phyloP scores from a whole-genome alignment of 2,113 vertebrate genomes.

The Gnathonemus echidnorhynchus region DNA sequence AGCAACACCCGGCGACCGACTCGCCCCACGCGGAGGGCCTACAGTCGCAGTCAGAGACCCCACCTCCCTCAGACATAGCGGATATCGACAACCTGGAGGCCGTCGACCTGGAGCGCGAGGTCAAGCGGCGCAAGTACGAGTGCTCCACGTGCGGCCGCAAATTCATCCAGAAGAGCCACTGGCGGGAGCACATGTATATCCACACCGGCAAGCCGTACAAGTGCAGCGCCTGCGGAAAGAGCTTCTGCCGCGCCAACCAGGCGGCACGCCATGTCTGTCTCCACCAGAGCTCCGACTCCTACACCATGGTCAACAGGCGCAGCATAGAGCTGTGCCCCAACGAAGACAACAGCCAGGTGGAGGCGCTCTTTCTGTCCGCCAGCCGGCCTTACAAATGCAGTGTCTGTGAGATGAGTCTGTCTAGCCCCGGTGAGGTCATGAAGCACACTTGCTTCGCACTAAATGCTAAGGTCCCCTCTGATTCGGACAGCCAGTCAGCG shows the following conservation, averaged over 20 bases:
- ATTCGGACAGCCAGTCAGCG: conserved; percentile 58
- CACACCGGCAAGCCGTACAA: conserved; percentile 83
- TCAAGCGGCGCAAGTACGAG: conserved; percentile 74
- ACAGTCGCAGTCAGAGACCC: conserved; percentile 67
- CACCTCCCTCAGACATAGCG: conserved; percentile 72
- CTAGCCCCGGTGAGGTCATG: conserved; percentile 72
- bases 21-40: conserved; percentile 69
- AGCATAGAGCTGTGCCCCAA: conserved; percentile 76
- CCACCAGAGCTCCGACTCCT: conserved; percentile 72
- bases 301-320: conserved; percentile 79
- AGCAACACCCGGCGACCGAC: conserved; percentile 69
- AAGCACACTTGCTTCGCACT: conserved; percentile 76
- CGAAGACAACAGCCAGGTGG: conserved; percentile 76
- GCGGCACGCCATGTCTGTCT: conserved; percentile 77
- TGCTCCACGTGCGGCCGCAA: conserved; percentile 79
- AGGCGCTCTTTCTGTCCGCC: conserved; percentile 71
- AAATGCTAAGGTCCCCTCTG: conserved; percentile 62
- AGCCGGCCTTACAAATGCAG: conserved; percentile 80
- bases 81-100: conserved; percentile 81
- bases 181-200: conserved; percentile 85
- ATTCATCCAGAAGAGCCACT: conserved; percentile 84
- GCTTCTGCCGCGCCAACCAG: conserved; percentile 79
- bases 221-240: conserved; percentile 79
- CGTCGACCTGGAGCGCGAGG: conserved; percentile 70
- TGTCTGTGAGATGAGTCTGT: conserved; percentile 73